Conservation (phyloP, 2,888 invertebrate genomes). For the Resseliella maxima region DNA sequence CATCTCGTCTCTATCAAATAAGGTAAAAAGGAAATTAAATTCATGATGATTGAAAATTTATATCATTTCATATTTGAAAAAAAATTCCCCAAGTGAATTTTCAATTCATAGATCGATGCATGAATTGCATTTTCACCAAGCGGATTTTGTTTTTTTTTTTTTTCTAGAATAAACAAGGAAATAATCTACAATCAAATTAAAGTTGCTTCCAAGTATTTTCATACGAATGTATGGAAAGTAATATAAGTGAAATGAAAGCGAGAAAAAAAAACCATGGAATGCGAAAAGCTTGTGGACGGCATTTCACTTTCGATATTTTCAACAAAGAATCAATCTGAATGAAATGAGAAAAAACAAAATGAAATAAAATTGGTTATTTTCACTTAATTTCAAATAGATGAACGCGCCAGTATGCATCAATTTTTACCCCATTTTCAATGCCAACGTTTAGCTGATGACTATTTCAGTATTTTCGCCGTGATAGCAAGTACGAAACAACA, state of each 20-base stretch:
- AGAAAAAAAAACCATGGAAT: neutral
- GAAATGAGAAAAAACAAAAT: too few relatives aligned
- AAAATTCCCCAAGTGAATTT: slow-evolving; percentile 5
- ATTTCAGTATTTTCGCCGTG: too few relatives aligned
- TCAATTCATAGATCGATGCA: neutral
- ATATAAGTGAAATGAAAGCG: neutral
- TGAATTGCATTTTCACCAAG: neutral
- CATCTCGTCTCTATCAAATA: neutral
- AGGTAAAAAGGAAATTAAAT: neutral
- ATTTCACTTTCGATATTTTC: neutral
- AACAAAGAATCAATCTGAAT: slow-evolving; percentile 18
- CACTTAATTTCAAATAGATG: slow-evolving; percentile 32
- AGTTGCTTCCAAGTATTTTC: neutral
- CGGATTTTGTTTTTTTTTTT: neutral
- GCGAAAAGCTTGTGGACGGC: neutral
- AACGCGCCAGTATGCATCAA: neutral
- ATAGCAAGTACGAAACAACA: too few relatives aligned
- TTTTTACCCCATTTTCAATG: neutral
- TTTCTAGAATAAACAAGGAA: slow-evolving; percentile 11
- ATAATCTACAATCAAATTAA: neutral
- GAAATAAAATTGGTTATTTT: slow-evolving; percentile 32
- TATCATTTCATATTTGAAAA: neutral
- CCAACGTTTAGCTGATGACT: neutral
- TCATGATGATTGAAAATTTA: neutral
- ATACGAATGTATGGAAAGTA: neutral